phyloP scores from a whole-genome alignment of 2,797 vertebrate species.

The Malurus leucopterus region DNA sequence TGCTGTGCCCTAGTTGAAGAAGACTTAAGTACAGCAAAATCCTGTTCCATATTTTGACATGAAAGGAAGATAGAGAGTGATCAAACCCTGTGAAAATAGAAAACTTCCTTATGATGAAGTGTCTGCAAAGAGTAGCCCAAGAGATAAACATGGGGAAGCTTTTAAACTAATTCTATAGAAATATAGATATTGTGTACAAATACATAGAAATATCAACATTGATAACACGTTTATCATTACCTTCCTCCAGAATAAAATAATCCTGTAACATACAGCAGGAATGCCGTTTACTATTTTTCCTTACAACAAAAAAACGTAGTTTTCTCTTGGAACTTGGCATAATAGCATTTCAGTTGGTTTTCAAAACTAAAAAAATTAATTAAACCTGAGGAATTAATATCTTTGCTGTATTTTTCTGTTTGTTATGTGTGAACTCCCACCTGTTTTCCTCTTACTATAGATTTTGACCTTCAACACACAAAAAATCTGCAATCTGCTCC shows the following conservation, averaged over 20 bases:
- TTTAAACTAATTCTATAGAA: background rate
- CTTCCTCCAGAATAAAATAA: background rate
- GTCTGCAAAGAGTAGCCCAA: background rate
- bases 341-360: background rate
- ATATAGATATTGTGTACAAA: background rate
- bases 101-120: background rate
- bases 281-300: background rate
- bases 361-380: background rate
- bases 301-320: background rate
- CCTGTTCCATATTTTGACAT: background rate
- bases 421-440: background rate
- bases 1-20: background rate
- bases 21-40: background rate
- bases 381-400: background rate
- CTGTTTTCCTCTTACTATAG: background rate
- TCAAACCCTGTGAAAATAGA: background rate
- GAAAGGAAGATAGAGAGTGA: background rate
- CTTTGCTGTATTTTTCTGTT: background rate
- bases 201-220: too few species aligned
- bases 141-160: background rate
- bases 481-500: background rate
- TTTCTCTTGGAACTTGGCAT: background rate
- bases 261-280: background rate
- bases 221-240: accelerated
- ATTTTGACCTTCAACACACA: conserved; percentile 24